Base-by-base conservation (phyloP, 2,797 vertebrate genomes). In the Sebastes reedi region DNA sequence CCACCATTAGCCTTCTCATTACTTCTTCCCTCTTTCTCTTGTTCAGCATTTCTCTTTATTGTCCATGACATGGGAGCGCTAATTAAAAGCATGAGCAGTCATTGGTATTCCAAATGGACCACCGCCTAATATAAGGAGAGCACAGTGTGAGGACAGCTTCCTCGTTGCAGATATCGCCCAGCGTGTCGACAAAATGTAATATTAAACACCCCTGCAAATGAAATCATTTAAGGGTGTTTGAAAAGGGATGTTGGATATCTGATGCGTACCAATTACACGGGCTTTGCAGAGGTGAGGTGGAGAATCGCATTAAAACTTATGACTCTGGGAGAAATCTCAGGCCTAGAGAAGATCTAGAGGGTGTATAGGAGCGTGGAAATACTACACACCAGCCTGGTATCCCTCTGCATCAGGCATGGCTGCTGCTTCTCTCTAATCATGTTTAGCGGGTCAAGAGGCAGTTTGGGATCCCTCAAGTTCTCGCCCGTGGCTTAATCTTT, bases 171-270 rank as follows among this genome's bases (percentile, higher is more conserved):
- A 90, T 79, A 81, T 69, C 80, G 84, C 88, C 67, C 72, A 16
- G 82, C 71, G 30, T 89, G 90, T 91, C 80, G 85, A 90, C 82
- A 73, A 90, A 91, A 94, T 94, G 92, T 91, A 94, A 94, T 91
- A 95, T 93, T 94, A 94, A 94, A 95, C 89, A 91, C 71, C 81
- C 74, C 83, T 67, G 89, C 88, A 92, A 94, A 93, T 91, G 82
- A 92, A 94, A 93, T 94, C 82, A 93, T 94, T 94, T 95, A 93
- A 83, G 82, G 84, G 69, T 62, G 77, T 92, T 93, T 90, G 89
- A 92, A 89, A 89, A 83, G 71, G 90, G 91, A 90, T 86, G 93
- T 91, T 79, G 80, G 85, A 88, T 89, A 91, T 93, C 86, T 85
- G 90, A 90, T 77, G 81, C 79, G 83, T 70, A 90, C 77, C 90